phyloP scores from a whole-genome alignment of 2,113 vertebrate genomes.

The Puma concolor region DNA sequence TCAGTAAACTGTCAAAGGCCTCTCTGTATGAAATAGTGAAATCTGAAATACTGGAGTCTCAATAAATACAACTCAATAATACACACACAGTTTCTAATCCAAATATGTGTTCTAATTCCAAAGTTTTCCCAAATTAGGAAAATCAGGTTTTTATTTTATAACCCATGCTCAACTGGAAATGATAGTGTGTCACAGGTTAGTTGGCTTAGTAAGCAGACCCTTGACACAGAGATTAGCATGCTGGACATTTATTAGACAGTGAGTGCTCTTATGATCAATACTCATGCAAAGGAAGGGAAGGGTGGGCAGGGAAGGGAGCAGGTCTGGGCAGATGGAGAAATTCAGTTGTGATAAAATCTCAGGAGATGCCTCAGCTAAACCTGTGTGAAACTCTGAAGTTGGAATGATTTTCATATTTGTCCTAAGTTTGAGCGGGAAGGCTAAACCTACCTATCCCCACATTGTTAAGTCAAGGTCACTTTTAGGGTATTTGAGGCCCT shows the following conservation, averaged over 20 bases:
- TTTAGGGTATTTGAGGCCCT: neutral
- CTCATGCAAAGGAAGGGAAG: neutral
- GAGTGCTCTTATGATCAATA: neutral
- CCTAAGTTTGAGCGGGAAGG: neutral
- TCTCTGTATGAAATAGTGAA: neutral
- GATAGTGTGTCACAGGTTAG: neutral
- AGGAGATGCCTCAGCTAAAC: neutral
- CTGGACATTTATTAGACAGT: neutral
- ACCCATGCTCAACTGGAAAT: neutral
- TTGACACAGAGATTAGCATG: neutral
- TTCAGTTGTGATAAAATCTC: neutral
- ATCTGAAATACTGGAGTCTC: neutral
- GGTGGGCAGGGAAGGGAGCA: neutral
- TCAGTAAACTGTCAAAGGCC: neutral
- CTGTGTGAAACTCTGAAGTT: neutral
- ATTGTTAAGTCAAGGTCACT: neutral
- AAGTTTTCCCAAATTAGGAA: neutral
- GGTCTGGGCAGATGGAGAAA: neutral
- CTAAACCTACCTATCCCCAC: neutral
- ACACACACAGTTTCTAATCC: neutral
- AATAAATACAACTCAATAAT: neutral
- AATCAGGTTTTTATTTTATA: neutral
- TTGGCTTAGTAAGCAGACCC: neutral
- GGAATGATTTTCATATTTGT: neutral
- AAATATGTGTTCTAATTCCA: neutral